phyloP scores from a whole-genome alignment of 30 jellyfish, hydroid and myxozoan genomes.

The Nemopilema nomurai region DNA sequence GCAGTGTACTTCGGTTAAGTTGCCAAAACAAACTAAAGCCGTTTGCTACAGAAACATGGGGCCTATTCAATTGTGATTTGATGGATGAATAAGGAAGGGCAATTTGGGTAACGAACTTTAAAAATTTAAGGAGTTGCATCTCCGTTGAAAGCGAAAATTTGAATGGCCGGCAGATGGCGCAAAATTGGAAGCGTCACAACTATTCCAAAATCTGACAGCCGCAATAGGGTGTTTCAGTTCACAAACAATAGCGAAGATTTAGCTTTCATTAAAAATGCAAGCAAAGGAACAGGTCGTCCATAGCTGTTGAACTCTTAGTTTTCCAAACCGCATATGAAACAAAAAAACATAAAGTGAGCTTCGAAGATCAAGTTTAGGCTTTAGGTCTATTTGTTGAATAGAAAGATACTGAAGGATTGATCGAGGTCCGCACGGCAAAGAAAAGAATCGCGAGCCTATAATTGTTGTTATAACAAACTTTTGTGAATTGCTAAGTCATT shows the following conservation, averaged over 20 bases:
- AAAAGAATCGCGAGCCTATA: neutral
- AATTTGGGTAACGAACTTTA: conserved; percentile 1
- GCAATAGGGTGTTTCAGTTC: conserved; percentile 63
- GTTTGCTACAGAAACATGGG: neutral
- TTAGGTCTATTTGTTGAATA: neutral
- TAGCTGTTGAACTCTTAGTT: conserved; percentile 30
- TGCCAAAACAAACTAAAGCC: neutral
- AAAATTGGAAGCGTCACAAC: conserved; percentile 22
- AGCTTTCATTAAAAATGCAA: conserved; percentile 69
- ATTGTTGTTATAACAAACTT: conserved; percentile 9
- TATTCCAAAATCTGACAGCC: conserved; percentile 45
- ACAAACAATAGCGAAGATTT: conserved; percentile 59
- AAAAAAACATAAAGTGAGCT: conserved; percentile 28
- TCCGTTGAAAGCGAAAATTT: conserved; percentile 16
- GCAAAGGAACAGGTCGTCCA: conserved; percentile 76
- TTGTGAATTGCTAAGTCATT: neutral
- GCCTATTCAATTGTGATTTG: neutral
- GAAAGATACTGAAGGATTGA: neutral
- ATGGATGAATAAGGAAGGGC: neutral
- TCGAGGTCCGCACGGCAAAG: neutral
- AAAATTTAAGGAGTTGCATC: conserved; percentile 12
- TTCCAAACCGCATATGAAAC: conserved; percentile 46
- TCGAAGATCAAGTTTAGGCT: conserved; percentile 14
- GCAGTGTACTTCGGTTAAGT: neutral
- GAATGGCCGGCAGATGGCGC: conserved; percentile 49